These are phyloP conservation scores for Phymastichus coffea DNA, from an alignment of 1,140 invertebrate genomes.

Conservation along the genomic window DNA sequence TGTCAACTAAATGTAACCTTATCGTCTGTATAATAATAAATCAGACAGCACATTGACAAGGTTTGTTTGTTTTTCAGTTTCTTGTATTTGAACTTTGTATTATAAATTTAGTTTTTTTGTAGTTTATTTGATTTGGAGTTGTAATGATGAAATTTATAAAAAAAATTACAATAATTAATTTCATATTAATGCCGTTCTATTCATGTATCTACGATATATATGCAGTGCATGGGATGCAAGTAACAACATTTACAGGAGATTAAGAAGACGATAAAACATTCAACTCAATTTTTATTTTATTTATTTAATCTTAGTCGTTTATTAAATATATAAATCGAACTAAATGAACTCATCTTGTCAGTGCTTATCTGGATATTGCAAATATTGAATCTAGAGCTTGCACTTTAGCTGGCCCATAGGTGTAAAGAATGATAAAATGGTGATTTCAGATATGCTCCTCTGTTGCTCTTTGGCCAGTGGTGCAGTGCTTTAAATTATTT, in stretches of 20 bases:
- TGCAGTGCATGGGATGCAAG: too few relatives aligned
- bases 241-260: too few relatives aligned
- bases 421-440: too few relatives aligned
- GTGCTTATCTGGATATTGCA: conserved; percentile 11
- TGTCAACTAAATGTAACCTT: conserved; percentile 5
- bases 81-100: too few relatives aligned
- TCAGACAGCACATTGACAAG: neutral
- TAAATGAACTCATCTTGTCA: neutral
- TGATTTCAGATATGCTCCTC: conserved; percentile 21
- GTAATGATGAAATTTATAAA: too few relatives aligned
- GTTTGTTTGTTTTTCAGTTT: conserved; percentile 26
- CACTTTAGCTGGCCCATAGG: conserved; percentile 21
- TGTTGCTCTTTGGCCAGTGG: conserved; percentile 32
- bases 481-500: conserved; percentile 36
- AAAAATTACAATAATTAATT: too few relatives aligned
- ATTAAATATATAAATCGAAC: conserved; percentile 10
- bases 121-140: too few relatives aligned
- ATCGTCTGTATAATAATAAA: conserved; percentile 1
- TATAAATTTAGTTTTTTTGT: too few relatives aligned
- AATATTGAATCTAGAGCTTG: neutral
- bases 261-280: too few relatives aligned
- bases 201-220: too few relatives aligned
- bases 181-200: too few relatives aligned
- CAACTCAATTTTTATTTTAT: neutral
- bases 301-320: conserved; percentile 2